Evolutionary conservation across 2,888 invertebrate species (phyloP).

Genomic region (Emmelina monodactyla): DNA sequence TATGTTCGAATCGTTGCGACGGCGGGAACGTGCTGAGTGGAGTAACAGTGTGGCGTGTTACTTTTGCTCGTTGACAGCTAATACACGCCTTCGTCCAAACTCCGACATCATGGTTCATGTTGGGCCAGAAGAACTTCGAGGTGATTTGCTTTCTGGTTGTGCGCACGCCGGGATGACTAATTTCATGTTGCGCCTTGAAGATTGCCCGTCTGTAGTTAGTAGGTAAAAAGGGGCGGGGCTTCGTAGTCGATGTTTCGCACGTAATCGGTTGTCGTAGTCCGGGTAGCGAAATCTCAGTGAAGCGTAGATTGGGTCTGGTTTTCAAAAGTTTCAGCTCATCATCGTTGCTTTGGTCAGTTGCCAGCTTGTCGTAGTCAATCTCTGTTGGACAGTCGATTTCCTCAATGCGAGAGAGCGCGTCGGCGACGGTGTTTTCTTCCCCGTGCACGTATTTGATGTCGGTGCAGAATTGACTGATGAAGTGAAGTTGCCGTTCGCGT

Average conservation of each 20-base stretch:
- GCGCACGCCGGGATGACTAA: not conserved
- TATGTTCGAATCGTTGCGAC: slow-evolving; percentile 9
- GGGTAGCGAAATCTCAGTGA: no score
- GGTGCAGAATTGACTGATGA: slow-evolving; percentile 15
- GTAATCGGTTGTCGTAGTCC: no score
- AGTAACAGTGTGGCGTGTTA: slow-evolving; percentile 6
- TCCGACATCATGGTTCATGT: slow-evolving; percentile 7
- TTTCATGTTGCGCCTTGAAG: slow-evolving; percentile 12
- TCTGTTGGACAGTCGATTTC: slow-evolving; percentile 9
- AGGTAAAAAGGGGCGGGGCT: slow-evolving; percentile 7
- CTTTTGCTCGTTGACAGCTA: slow-evolving; percentile 6
- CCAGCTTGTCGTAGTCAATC: slow-evolving; percentile 7
- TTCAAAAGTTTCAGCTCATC: no score
- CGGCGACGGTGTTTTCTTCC: slow-evolving; percentile 17
- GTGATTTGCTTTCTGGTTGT: slow-evolving; percentile 8
- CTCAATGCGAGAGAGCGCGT: slow-evolving; percentile 15
- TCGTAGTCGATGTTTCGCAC: slow-evolving; percentile 1
- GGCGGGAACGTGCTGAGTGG: not conserved
- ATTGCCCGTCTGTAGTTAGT: slow-evolving; percentile 7
- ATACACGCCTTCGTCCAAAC: slow-evolving; percentile 6
- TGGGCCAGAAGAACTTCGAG: slow-evolving; percentile 9
- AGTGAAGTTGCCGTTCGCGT: slow-evolving; percentile 14
- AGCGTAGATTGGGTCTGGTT: no score
- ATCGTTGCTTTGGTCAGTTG: no score
- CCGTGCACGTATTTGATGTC: slow-evolving; percentile 12